Evolutionary conservation across 2,888 invertebrate species (phyloP).

Genomic region (Acronicta leporina): DNA sequence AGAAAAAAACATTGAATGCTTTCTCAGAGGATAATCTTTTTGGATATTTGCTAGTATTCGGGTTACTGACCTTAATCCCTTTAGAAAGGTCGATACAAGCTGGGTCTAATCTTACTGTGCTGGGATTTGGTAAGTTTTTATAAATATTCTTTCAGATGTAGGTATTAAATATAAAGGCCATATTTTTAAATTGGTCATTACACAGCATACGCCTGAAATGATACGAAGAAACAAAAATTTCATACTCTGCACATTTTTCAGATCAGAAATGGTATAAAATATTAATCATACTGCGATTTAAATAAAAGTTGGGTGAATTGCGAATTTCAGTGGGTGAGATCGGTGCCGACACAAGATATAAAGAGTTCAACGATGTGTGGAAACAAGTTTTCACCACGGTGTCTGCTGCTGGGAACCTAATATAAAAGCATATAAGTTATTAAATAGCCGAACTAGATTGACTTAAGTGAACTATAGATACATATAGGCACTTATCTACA

Average conservation of each 20-base stretch:
- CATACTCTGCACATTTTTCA: slow-evolving; percentile 14
- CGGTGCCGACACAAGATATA: slow-evolving; percentile 61
- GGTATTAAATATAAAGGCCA: neutral
- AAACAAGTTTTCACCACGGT: slow-evolving; percentile 62
- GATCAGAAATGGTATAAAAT: slow-evolving; percentile 16
- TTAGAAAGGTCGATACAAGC: slow-evolving; percentile 2
- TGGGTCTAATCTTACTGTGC: slow-evolving; percentile 4
- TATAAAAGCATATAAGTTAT: slow-evolving; percentile 58
- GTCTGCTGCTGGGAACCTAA: slow-evolving; percentile 48
- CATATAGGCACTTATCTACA: too few species aligned
- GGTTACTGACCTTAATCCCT: slow-evolving; percentile 16
- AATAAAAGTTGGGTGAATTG: slow-evolving; percentile 33
- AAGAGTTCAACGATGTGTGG: slow-evolving; percentile 67
- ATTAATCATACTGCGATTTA: slow-evolving; percentile 33
- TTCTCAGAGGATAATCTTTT: neutral
- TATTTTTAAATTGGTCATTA: neutral
- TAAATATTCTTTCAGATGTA: neutral
- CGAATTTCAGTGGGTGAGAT: slow-evolving; percentile 36
- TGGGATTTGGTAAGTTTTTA: slow-evolving; percentile 7
- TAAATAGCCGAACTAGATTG: slow-evolving; percentile 57
- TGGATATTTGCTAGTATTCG: slow-evolving; percentile 2
- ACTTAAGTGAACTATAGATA: slow-evolving; percentile 23
- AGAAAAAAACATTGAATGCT: neutral
- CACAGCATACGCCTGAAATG: neutral
- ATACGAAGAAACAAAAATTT: neutral